Evolutionary conservation across 2,113 vertebrate genomes (phyloP).

Genomic region (Perognathus longimembris): DNA sequence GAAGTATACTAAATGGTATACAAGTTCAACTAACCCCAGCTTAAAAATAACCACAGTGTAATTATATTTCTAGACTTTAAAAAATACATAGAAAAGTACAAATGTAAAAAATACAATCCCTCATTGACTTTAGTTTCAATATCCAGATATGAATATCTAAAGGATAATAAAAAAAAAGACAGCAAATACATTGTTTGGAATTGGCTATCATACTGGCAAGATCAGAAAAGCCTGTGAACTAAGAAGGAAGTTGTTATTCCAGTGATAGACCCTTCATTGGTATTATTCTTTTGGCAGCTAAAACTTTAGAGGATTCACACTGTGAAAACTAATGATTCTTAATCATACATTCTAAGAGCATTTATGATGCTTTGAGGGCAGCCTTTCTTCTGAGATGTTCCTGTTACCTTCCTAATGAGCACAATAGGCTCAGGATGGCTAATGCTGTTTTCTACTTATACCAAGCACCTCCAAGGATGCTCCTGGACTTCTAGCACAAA

Average conservation of each 20-base stretch:
- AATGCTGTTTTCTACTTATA: conserved; percentile 58
- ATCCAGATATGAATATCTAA: not conserved
- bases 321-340: conserved; percentile 63
- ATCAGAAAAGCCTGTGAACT: conserved; percentile 55
- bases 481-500: conserved; percentile 49
- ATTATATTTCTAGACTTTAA: conserved; percentile 43
- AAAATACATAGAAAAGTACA: conserved; percentile 59
- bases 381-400: conserved; percentile 51
- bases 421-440: conserved; percentile 52
- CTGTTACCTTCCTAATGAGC: conserved; percentile 62
- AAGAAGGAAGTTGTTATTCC: conserved; percentile 71
- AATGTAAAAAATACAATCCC: conserved; percentile 40
- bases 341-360: conserved; percentile 52
- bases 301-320: conserved; percentile 57
- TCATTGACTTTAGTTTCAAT: conserved; percentile 44
- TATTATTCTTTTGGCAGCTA: conserved; percentile 25
- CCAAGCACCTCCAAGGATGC: conserved; percentile 66
- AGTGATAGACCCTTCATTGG: not conserved
- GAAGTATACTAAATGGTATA: conserved; percentile 12
- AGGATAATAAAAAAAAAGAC: conserved; percentile 48
- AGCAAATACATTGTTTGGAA: conserved; percentile 29
- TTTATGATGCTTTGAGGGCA: conserved; percentile 65
- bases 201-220: conserved; percentile 41
- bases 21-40: conserved; percentile 14
- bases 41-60: conserved; percentile 43